Base-by-base conservation (phyloP, 2,797 vertebrate species). In the Onychomys torridus region DNA sequence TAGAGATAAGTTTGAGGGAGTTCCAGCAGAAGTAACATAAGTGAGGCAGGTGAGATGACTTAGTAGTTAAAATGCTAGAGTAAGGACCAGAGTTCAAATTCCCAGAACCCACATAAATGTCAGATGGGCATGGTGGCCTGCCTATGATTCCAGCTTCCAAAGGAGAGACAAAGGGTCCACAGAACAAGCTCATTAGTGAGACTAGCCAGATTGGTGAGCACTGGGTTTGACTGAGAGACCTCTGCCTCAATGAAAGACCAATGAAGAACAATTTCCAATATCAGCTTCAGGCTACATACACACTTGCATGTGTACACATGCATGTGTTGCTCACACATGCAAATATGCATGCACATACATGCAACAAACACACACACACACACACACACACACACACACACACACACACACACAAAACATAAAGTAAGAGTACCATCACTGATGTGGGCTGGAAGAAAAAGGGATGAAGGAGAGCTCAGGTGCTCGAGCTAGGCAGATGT, bases 401-500 rank as follows among this genome's bases (percentile, higher is more conserved):
- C 13, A 23, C 6, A 23, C 1, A 23, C 43, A 63, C 23, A 67
- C 10, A 52, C 46, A 71, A 52, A 11, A 52, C 34, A 84, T 12
- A 61, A 59, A 82, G 21, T 49, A 85, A 89, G 40, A 78, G 77
- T 19, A 63, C 76, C 27, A 90, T 34, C 86, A 87, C 61, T 91
- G 40, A 87, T 25, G 37, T 37, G 84, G 40, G 77, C 9, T 73
- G 21, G 57, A 82, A 76, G 82, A 92, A 87, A 67, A 75, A 12
- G 84, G 73, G 32, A 37, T 49, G 81, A 82, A 46, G 32, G 59
- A 82, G 57, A 4, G 65, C 89, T 82, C 82, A 63, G 84, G 87
- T 77, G 84, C 84, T 88, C 32, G 52, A 83, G 55, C 32, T 5
- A 86, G 88, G 92, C 97, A 97, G 97, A 95, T 92, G 93, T 93